Base-by-base conservation (phyloP, 1,140 invertebrate species). In the Dolichoris vasculosae region DNA sequence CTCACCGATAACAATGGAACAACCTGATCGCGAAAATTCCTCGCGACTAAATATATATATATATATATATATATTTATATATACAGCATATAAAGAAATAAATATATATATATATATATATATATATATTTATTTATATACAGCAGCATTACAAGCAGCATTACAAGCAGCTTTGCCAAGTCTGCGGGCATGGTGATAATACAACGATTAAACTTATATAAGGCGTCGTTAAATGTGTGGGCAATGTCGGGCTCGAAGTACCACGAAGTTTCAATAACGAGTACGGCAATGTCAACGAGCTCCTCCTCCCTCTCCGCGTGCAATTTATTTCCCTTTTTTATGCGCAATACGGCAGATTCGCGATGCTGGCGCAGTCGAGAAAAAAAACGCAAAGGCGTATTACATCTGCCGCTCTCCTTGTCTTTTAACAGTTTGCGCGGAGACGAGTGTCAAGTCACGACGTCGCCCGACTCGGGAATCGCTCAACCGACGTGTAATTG, bases 361-460 rank as follows among this genome's bases (percentile, higher is more conserved):
- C 71, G 43, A 64, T 40, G 35, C 32, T 63, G 8, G 59, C 23
- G 30, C 15, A 64, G 40, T n/a, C 2, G 63, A 59, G 59, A 1
- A 69, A 69, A 69, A 69, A 59, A 59, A 69, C 6, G 0, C 35
- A 69, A 38, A 69, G 30, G 20, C 32, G 38, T 35, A 40, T 69
- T 69, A 67, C 63, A 67, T 30, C 63, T 73, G 35, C 23, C 40
- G 69, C 23, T 40, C 23, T n/a, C 8, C n/a, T 75, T 75, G 46
- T 46, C 38, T 75, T 46, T 75, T 11, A n/a, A 46, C 26, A 75
- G 35, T 35, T 20, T 32, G 40, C 43, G 38, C 43, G 35, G 59
- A 30, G 73, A 43, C 76, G 48, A 84, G 73, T 71, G 76, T 79
- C 63, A 73, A 77, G 76, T 55, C 76, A 59, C 83, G 76, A 59